A percentile compares a stretch with the other conserved stretches of the same genome.
phyloP scores from a whole-genome alignment of 35 echinoderm and acorn worm species.

The Apostichopus californicus region DNA sequence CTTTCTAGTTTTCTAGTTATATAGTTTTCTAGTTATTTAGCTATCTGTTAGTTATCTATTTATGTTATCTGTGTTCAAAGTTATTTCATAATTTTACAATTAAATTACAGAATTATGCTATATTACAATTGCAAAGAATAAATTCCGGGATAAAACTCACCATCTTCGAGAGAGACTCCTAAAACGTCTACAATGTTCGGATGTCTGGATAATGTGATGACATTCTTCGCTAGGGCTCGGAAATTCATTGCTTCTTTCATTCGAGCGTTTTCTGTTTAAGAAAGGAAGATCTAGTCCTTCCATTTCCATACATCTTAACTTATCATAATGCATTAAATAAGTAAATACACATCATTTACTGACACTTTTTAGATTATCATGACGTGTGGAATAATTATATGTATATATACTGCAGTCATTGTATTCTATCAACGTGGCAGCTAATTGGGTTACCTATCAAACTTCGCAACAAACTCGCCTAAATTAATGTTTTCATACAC shows the following conservation, averaged over 20 bases:
- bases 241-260: conserved; percentile 23
- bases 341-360: background rate
- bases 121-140: no score
- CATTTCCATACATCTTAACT: no score
- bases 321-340: background rate
- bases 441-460: background rate
- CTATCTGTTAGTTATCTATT: no score
- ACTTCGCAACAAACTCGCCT: no score
- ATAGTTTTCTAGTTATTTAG: no score
- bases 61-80: no score
- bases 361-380: background rate
- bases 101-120: no score
- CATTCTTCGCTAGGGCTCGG: background rate
- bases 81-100: no score
- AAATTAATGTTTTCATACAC: no score
- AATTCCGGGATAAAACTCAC: background rate
- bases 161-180: background rate
- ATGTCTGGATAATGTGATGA: background rate
- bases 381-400: no score
- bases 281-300: background rate
- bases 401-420: background rate
- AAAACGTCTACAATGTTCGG: background rate
- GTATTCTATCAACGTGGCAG: background rate
- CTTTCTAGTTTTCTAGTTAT: no score
- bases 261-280: background rate